These are phyloP conservation scores for Clytia hemisphaerica DNA, from an alignment of 30 jellyfish, hydroid and myxozoan species.

Conservation along the genomic window DNA sequence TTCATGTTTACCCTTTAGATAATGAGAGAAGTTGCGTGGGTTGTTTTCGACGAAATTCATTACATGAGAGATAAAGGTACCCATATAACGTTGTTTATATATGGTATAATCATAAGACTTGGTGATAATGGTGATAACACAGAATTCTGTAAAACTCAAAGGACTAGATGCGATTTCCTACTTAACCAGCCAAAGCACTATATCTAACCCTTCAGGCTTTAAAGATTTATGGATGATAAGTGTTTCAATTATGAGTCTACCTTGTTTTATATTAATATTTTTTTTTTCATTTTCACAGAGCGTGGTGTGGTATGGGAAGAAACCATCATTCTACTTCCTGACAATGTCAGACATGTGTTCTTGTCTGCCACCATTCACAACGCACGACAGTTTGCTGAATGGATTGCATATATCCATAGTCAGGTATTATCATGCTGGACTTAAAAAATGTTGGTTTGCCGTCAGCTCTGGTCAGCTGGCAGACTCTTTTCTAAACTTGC, in stretches of 20 bases:
- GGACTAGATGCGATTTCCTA: no score
- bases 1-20: no score
- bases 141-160: no score
- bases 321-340: constrained; percentile 89
- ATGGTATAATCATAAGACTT: background rate
- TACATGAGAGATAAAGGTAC: constrained; percentile 99
- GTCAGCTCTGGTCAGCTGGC: no score
- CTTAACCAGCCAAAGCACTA: no score
- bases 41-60: constrained; percentile 95
- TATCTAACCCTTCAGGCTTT: background rate
- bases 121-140: no score
- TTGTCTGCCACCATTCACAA: constrained; percentile 98
- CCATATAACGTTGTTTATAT: background rate
- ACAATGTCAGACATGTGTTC: constrained; percentile 85
- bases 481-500: no score
- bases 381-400: constrained; percentile 98
- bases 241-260: no score
- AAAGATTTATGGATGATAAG: no score
- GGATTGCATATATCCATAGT: constrained; percentile 92
- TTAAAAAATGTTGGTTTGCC: no score
- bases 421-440: constrained; percentile 46
- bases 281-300: constrained; percentile 21
- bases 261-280: background rate
- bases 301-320: constrained; percentile 99
- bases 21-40: constrained; percentile 99